phyloP scores from a whole-genome alignment of 1,140 invertebrate genomes.

The Brachionus rubens region DNA sequence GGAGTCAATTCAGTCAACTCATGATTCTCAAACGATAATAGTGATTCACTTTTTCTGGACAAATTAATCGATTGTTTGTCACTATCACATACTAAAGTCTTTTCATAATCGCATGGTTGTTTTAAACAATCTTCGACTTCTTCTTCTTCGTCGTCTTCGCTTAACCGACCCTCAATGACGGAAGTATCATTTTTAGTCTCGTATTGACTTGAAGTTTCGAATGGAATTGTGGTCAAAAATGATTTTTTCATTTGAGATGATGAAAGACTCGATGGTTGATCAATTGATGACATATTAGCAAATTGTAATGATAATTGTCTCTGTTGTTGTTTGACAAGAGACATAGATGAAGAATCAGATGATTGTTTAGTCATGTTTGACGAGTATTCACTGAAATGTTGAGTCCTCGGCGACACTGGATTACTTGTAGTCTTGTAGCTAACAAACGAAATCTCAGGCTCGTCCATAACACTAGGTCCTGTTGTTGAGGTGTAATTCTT shows the following conservation, averaged over 20 bases:
- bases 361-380: background rate
- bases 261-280: background rate
- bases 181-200: background rate
- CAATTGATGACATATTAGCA: slow-evolving; percentile 34
- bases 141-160: too few species aligned
- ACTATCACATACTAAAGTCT: background rate
- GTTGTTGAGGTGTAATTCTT: slow-evolving; percentile 10
- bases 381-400: background rate
- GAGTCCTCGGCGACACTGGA: background rate
- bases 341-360: background rate
- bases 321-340: slow-evolving; percentile 10
- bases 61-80: background rate
- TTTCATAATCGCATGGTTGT: background rate
- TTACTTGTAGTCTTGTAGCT: slow-evolving; percentile 20
- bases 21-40: slow-evolving; percentile 9
- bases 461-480: slow-evolving; percentile 31
- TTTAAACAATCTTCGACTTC: too few species aligned
- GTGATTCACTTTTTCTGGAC: slow-evolving; percentile 5
- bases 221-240: slow-evolving; percentile 2
- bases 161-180: too few species aligned
- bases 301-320: slow-evolving; percentile 34
- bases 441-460: slow-evolving; percentile 45
- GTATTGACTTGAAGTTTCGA: too few species aligned
- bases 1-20: slow-evolving; percentile 14
- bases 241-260: slow-evolving; percentile 12